Base-by-base conservation (phyloP, 2,113 vertebrate genomes). In the Drymodes brunneopygia region DNA sequence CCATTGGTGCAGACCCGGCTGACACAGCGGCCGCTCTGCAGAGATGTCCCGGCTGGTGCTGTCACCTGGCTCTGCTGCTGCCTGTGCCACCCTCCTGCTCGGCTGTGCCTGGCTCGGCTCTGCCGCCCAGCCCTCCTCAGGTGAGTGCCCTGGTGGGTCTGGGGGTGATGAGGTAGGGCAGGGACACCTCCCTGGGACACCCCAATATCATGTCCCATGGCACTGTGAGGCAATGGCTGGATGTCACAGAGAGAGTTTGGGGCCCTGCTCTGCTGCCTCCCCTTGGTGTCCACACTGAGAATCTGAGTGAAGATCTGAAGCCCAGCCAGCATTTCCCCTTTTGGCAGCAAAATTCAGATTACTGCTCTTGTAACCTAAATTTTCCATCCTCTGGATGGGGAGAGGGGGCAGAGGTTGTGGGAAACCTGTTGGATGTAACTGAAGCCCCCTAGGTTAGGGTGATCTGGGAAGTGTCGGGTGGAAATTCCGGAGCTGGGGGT, bases 191-290 rank as follows among this genome's bases (percentile, higher is more conserved):
- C 0, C 13, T n/a, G 65, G 85, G 75, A 40, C 42, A n/a, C 23
- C 8, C 18, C 0, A 2, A 12, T 7, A 24, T 31, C 2, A 0
- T 0, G 0, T 24, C n/a, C 51, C 0, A 0, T 25, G 64, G 22
- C 22, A 3, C 19, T 54, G 5, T 19, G 38, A 71, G 16, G 64
- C 1, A 2, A 8, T 10, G 29, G 6, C 7, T 72, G 58, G 9
- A 5, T 35, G 35, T 42, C 51, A 58, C 0, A 0, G 45, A 7
- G 29, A 62, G 53, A 62, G 29, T 35, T 35, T 15, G 0, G 62
- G 38, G 16, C 9, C 6, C 74, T 21, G 19, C 40, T 72, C 27
- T 83, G 40, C 44, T 58, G 25, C 66, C 25, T 75, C 75, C 17
- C 36, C 27, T 60, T n/a, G 2, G 15, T 12, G 42, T 40, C 10